Evolutionary conservation across 2,113 vertebrate genomes (phyloP), one percentile per base, ranked within the genome.

Genomic region (Apodemus sylvaticus): DNA sequence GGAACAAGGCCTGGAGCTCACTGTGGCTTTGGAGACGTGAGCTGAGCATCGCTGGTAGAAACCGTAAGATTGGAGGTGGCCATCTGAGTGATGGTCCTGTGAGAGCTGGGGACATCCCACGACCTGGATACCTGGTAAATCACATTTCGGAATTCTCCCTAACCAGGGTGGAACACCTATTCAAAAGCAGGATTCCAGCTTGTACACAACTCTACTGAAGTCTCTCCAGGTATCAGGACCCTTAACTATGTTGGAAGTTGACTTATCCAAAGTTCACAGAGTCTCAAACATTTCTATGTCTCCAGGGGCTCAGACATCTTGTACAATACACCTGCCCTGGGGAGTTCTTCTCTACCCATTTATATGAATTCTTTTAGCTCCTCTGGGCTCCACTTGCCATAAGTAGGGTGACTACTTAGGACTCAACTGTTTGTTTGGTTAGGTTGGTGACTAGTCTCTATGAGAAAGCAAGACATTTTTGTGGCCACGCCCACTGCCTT

Each of bases 1-100:
- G 60, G 26, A 39, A 79, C 11, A 6, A 36, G 12, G 39, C 1
- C 0, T 2, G 31, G 29, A 17, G 29, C 34, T 7, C 5, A 0
- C 4, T 20, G 60, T 42, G 24, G 53, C 71, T 62, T 5, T 60
- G 55, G 66, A 55, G 48, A 26, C 7, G 1, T 5, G 26, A 39
- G 31, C 29, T 20, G 68, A 74, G 85, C 42, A 77, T 39, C 22
- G 22, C 39, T 29, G 26, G 7, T 39, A 74, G 55, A 34, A 64
- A 0, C 5, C 3, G n/a, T 2, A 14, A 42, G 58, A 45, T 39
- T 6, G 19, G 74, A 81, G 70, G 79, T 26, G 0, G 42, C 64
- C 29, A 51, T 73, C 39, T n/a, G 42, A n/a, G 73, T 17, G 19
- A 17, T 24, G 29, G 12, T 34, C 39, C 70, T 34, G 48, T 12